These are phyloP conservation scores for Amphipoea lucens DNA, from an alignment of 2,888 invertebrate species.

Conservation along the genomic window DNA sequence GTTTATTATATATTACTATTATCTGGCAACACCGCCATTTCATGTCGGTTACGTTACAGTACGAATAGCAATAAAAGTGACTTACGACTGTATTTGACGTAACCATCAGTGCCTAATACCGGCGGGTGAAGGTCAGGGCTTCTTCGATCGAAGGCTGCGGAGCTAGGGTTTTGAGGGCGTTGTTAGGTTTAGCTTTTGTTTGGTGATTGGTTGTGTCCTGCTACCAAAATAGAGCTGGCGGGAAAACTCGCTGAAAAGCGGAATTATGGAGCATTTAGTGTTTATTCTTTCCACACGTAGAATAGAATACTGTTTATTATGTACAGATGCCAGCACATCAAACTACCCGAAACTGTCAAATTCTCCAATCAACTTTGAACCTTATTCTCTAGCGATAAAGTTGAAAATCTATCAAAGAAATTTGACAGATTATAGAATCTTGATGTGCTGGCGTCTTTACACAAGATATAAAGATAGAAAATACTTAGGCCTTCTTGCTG, in stretches of 20 bases:
- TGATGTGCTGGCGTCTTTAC: no score
- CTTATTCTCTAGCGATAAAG: no score
- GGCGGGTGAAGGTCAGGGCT: slow-evolving; percentile 69
- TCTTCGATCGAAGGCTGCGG: slow-evolving; percentile 37
- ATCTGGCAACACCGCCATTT: slow-evolving; percentile 6
- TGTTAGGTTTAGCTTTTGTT: slow-evolving; percentile 11
- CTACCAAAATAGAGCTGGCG: background rate
- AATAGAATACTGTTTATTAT: background rate
- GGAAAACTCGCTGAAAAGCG: background rate
- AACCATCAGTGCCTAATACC: slow-evolving; percentile 71
- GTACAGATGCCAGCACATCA: no score
- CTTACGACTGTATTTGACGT: slow-evolving; percentile 68
- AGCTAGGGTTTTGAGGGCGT: slow-evolving; percentile 7
- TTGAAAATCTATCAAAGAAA: no score
- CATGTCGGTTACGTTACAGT: slow-evolving; percentile 37
- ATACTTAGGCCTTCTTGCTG: no score
- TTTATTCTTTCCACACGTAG: background rate
- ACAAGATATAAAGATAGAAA: no score
- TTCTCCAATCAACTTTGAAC: no score
- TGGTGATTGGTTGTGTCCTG: slow-evolving; percentile 1
- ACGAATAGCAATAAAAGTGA: slow-evolving; percentile 63
- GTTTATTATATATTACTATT: no score
- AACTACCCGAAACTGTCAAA: no score
- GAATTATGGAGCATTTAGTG: background rate
- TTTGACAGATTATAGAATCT: no score